Base-by-base conservation (phyloP, 2,888 invertebrate species). In the Lithophane leautieri region DNA sequence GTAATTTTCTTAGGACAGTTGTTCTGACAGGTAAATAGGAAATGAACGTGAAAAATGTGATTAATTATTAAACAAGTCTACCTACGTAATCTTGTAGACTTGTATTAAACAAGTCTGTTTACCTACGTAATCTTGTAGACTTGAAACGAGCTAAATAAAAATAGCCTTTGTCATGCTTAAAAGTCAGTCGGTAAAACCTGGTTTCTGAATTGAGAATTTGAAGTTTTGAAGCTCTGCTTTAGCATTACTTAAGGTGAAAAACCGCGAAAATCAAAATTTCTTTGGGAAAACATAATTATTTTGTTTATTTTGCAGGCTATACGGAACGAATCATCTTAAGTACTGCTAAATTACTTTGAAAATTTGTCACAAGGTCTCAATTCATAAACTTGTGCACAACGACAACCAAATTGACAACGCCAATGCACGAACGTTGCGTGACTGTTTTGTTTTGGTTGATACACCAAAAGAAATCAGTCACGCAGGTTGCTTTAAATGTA, bases 1-100 rank as follows among this genome's bases (percentile, higher is more conserved):
- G 73, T 42, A 56, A 77, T 73, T 80, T 77, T 73, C 80, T 73
- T 42, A 19, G 54, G 0, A 50, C 42, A 47, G 54, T 62, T n/a
- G 22, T 42, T 34, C 42, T 79, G 54, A 47, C 47, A 62, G 42
- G 50, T 50, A 28, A n/a, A 44, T 61, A 47, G n/a, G 7, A 71
- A 79, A 61, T 56, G 0, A 54, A 42, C 16, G n/a, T n/a, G 28
- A 56, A 54, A 22, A 14, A 42, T 50, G 14, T 40, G 11, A 50
- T 44, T 34, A 70, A 52, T 69, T 52, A 60, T 42, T n/a, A 22
- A 50, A 60, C 22, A 19, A 50, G 40, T 47, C 68, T 19, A 28
- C 22, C 16, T 16, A 6, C 1, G 1, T 40, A 11, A 1, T 40
- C 2, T n/a, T 28, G 28, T 58, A 28, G 58, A 52, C 67, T 54